Base-by-base conservation (phyloP, 2,113 vertebrate species). In the Oreochromis spilurus region DNA sequence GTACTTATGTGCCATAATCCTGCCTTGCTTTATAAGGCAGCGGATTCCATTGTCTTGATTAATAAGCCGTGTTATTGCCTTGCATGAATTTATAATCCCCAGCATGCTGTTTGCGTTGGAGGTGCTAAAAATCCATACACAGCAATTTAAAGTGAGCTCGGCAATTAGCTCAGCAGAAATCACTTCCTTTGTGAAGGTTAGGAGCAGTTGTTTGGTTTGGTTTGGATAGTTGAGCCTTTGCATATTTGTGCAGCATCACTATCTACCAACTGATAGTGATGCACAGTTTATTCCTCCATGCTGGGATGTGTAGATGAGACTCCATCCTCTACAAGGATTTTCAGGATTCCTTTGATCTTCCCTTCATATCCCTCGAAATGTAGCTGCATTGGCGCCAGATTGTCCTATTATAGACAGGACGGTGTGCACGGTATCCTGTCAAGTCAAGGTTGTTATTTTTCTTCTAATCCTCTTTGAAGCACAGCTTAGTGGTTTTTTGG, bases 41-140 rank as follows among this genome's bases (percentile, higher is more conserved):
- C 11, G 54, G 26, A 52, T 83, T 65, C 78, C 80, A 79, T 91
- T 88, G 89, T 92, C 88, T 92, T 88, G 87, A 93, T 88, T 89
- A 90, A 92, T 92, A 87, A 88, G 19, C 82, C 60, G n/a, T 92
- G 60, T 77, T 87, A 87, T 70, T 87, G 85, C 52, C 60, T 78
- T 10, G 72, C 70, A 50, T 53, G 34, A 83, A 87, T 87, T 91
- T 72, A 81, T 90, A 87, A 92, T 85, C 86, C 57, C 67, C 60
- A 10, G 48, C 81, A 17, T 70, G 70, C 50, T 40, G 50, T 86
- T 90, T 78, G 55, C 36, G 2, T 82, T 88, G 21, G 55, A 24
- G 45, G 58, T 19, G 19, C 83, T 79, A 77, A 62, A 85, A 88
- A 45, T 81, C 75, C 87, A 70, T 8, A 48, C 31, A 3, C 58